A percentile compares a stretch with the other conserved stretches of the same genome.
Evolutionary conservation across 2,888 invertebrate species (phyloP).

Genomic region (Isoperla grammatica): DNA sequence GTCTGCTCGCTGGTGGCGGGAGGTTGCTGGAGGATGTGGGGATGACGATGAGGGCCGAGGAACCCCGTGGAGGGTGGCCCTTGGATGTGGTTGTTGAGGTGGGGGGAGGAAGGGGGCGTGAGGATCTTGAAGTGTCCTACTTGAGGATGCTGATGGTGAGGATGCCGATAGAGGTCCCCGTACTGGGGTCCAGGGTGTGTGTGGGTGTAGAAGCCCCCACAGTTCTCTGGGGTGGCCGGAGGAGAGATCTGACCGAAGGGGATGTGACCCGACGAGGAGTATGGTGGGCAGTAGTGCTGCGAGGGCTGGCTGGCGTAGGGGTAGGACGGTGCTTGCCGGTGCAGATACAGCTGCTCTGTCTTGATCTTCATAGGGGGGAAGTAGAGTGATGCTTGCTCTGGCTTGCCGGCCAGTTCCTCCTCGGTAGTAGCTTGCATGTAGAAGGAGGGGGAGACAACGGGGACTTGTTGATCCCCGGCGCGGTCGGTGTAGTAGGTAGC

Average conservation of each 20-base stretch:
- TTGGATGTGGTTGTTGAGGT: constrained; percentile 38
- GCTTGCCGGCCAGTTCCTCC: constrained; percentile 18
- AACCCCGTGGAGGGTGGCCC: constrained; percentile 10
- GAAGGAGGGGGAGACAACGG: constrained; percentile 25
- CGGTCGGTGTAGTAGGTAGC: constrained; percentile 30
- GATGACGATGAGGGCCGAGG: constrained; percentile 5
- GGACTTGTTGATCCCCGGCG: constrained; percentile 33
- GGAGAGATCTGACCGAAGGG: constrained; percentile 42
- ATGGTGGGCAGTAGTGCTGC: constrained; percentile 32
- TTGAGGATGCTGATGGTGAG: constrained; percentile 24
- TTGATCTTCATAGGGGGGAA: constrained; percentile 26
- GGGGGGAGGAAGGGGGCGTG: constrained; percentile 46
- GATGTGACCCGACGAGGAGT: constrained; percentile 33
- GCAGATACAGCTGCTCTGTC: constrained; percentile 24
- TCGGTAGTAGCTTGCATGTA: constrained; percentile 17
- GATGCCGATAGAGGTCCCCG: constrained; percentile 28
- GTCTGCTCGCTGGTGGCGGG: constrained; percentile 20
- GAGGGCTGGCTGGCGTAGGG: constrained; percentile 9
- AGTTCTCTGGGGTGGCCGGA: constrained; percentile 43
- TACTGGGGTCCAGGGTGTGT: constrained; percentile 26
- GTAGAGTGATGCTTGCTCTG: constrained; percentile 22
- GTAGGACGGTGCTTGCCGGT: constrained; percentile 22
- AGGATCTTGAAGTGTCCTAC: constrained; percentile 39
- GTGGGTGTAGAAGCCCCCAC: constrained; percentile 31
- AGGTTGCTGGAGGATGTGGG: constrained; percentile 20